These are phyloP conservation scores for Lithobius niger DNA, from an alignment of 1,140 invertebrate genomes.

Conservation along the genomic window DNA sequence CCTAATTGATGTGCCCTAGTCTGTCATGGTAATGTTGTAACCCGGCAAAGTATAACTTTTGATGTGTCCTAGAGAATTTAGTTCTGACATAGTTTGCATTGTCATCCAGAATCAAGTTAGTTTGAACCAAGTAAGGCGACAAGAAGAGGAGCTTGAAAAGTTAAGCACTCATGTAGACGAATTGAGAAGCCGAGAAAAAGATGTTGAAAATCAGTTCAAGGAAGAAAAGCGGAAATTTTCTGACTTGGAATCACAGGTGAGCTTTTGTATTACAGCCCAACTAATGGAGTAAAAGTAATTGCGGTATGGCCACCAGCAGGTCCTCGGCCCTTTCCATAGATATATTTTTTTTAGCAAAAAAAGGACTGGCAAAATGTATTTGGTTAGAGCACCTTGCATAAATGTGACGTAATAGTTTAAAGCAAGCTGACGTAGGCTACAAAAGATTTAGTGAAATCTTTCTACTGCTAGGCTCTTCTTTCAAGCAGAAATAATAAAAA, in stretches of 20 bases:
- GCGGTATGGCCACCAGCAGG: neutral
- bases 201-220: slow-evolving; percentile 57
- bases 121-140: slow-evolving; percentile 79
- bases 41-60: no score
- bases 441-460: no score
- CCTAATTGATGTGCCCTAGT: no score
- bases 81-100: no score
- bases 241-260: slow-evolving; percentile 67
- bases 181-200: slow-evolving; percentile 53
- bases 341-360: slow-evolving; percentile 6
- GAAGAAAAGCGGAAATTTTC: slow-evolving; percentile 77
- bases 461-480: no score
- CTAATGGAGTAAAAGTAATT: neutral
- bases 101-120: slow-evolving; percentile 92
- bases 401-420: no score
- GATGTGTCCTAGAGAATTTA: no score
- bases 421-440: no score
- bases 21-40: slow-evolving; percentile 10
- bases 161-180: slow-evolving; percentile 61
- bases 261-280: neutral
- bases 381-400: no score
- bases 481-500: no score
- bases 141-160: slow-evolving; percentile 83
- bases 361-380: no score
- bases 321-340: neutral